phyloP scores from a whole-genome alignment of 1,140 invertebrate genomes.

The Drosophila bocki region DNA sequence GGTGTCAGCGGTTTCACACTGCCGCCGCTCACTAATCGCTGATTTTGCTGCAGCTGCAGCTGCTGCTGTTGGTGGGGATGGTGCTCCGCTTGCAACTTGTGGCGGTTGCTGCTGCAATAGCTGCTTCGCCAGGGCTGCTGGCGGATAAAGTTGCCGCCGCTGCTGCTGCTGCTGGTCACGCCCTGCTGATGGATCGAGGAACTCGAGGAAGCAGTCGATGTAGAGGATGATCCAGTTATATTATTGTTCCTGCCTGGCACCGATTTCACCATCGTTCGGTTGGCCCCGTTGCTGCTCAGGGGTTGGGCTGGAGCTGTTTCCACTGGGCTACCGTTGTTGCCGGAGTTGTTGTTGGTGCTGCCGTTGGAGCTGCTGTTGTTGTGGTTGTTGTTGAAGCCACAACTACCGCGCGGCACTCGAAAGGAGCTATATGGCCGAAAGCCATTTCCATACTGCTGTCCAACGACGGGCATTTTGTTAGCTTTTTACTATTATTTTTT shows the following conservation, averaged over 20 bases:
- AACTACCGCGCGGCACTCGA: constrained; percentile 73
- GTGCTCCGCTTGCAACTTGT: constrained; percentile 30
- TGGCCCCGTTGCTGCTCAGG: constrained; percentile 50
- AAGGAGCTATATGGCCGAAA: constrained; percentile 84
- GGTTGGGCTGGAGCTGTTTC: constrained; percentile 38
- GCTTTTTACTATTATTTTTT: constrained; percentile 35
- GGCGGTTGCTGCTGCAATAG: constrained; percentile 67
- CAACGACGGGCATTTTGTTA: constrained; percentile 83
- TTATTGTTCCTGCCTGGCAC: constrained; percentile 51
- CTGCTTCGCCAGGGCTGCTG: constrained; percentile 80
- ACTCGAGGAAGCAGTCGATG: constrained; percentile 65
- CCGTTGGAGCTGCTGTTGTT: constrained; percentile 14
- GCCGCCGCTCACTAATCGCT: constrained; percentile 28
- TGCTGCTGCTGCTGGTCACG: constrained; percentile 14
- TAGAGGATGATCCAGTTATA: constrained; percentile 44
- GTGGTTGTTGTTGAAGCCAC: constrained; percentile 40
- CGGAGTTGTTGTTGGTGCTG: constrained; percentile 24
- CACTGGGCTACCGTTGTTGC: constrained; percentile 9
- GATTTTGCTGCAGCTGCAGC: constrained; percentile 41
- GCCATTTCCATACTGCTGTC: constrained; percentile 77
- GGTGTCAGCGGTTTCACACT: constrained; percentile 78
- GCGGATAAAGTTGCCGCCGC: constrained; percentile 54
- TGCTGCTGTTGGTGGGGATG: constrained; percentile 34
- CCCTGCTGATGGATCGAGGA: constrained; percentile 64
- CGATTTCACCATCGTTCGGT: constrained; percentile 45